Conservation (phyloP, 2,797 vertebrate species). For the Nothura maculosa region DNA sequence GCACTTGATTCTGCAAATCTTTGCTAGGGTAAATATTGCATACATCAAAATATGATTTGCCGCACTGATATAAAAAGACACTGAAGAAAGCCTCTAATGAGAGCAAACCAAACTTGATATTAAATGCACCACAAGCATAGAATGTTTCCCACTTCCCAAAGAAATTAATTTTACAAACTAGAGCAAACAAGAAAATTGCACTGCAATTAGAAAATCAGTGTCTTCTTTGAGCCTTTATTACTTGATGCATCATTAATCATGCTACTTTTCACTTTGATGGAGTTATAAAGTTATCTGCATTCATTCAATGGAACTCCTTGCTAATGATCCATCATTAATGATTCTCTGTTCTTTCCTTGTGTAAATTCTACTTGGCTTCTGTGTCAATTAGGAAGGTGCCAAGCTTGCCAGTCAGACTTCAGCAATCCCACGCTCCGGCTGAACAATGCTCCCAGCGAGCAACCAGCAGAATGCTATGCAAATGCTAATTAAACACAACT, state of each 20-base stretch:
- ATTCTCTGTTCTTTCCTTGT: slow-evolving; percentile 72
- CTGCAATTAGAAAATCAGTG: slow-evolving; percentile 62
- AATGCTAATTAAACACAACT: slow-evolving; percentile 77
- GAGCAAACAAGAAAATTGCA: slow-evolving; percentile 61
- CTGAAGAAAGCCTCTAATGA: slow-evolving; percentile 25
- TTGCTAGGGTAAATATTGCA: background rate
- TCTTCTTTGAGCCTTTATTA: slow-evolving; percentile 67
- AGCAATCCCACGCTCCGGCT: slow-evolving; percentile 71
- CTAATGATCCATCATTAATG: slow-evolving; percentile 74
- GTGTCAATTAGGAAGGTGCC: slow-evolving; percentile 67
- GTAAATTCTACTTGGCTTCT: slow-evolving; percentile 75
- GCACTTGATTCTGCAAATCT: background rate
- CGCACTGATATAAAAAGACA: background rate
- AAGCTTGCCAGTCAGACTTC: slow-evolving; percentile 75
- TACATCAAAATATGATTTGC: background rate
- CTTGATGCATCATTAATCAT: slow-evolving; percentile 66
- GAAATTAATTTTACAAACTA: slow-evolving; percentile 69
- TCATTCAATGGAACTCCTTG: slow-evolving; percentile 70
- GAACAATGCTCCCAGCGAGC: slow-evolving; percentile 62
- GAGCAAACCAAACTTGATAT: slow-evolving; percentile 13
- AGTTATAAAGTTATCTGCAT: slow-evolving; percentile 76
- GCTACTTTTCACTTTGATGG: slow-evolving; percentile 68
- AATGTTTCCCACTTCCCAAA: slow-evolving; percentile 49
- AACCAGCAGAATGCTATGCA: slow-evolving; percentile 71
- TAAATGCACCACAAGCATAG: slow-evolving; percentile 25